phyloP scores from a whole-genome alignment of 2,888 invertebrate species.

The Amblyteles armatorius region DNA sequence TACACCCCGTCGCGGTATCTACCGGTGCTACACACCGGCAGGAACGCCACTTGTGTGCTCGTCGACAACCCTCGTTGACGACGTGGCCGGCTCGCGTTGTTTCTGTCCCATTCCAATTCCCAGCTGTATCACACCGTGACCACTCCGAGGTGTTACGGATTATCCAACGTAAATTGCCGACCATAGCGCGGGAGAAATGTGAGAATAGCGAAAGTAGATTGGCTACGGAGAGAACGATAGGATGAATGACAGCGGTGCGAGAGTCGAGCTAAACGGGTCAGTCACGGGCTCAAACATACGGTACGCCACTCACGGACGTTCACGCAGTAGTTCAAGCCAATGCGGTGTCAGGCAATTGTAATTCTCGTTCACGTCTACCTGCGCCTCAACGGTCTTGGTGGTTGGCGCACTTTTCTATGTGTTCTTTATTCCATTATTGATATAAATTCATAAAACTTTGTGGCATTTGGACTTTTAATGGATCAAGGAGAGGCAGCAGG shows the following conservation, averaged over 20 bases:
- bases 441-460: neutral
- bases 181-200: slow-evolving; percentile 27
- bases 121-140: slow-evolving; percentile 68
- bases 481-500: neutral
- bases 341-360: slow-evolving; percentile 65
- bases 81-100: slow-evolving; percentile 57
- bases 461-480: too few relatives aligned
- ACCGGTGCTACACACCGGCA: slow-evolving; percentile 20
- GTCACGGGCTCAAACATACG: slow-evolving; percentile 35
- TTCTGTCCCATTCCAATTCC: slow-evolving; percentile 63
- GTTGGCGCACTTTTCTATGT: neutral
- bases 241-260: slow-evolving; percentile 44
- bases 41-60: slow-evolving; percentile 20
- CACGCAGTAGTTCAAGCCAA: slow-evolving; percentile 62
- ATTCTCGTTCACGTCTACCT: slow-evolving; percentile 64
- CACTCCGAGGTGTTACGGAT: slow-evolving; percentile 68
- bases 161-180: slow-evolving; percentile 67
- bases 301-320: slow-evolving; percentile 21
- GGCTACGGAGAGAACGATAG: slow-evolving; percentile 28
- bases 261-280: slow-evolving; percentile 58
- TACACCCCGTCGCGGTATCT: slow-evolving; percentile 64
- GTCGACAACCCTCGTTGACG: slow-evolving; percentile 25
- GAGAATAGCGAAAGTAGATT: slow-evolving; percentile 16
- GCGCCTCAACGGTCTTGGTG: slow-evolving; percentile 29
- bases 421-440: neutral